Evolutionary conservation across 1,140 invertebrate species (phyloP), one percentile per base, ranked within the genome.

Genomic region (Eueides isabella): DNA sequence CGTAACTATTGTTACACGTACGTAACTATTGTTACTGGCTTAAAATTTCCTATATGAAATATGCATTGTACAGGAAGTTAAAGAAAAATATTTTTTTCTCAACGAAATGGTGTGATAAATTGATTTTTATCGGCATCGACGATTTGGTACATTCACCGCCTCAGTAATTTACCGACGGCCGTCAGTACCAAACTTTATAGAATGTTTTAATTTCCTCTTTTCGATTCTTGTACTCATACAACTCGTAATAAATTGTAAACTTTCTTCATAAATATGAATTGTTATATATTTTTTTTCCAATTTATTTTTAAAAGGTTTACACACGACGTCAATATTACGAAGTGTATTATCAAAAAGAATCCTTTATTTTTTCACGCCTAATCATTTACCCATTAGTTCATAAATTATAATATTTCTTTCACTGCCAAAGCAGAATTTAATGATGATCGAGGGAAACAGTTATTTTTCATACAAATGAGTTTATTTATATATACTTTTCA

Each of bases 351-450:
- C 64, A 29, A 14, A n/a, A 16, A 41, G 16, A 67, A 28, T 3
- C 23, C 38, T 71, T 72, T 44, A 41, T 41, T 31, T 23, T 26
- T 66, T 72, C 63, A 66, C 30, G 29, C 41, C 63, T 48, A 68
- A 68, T 74, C 61, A 74, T 74, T 74, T 74, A 11, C 5, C 65
- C 72, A 74, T 74, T 74, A 74, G 61, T 74, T 28, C 30, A 35
- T 61, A 68, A 74, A 74, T 74, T 74, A 74, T 74, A 29, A 67
- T 74, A 61, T 73, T 73, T 73, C 72, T 73, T 73, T 73, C 55
- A 67, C 66, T 63, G 35, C 72, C 63, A 62, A 73, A 73, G 68
- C 66, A 67, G 35, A 48, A 38, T 73, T 73, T 73, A 73, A 73
- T 73, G 66, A 68, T 73, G 72, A 73, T 67, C 67, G 72, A 67